These are phyloP conservation scores for Drosophila rubida DNA, from an alignment of 2,888 invertebrate species.

Conservation along the genomic window DNA sequence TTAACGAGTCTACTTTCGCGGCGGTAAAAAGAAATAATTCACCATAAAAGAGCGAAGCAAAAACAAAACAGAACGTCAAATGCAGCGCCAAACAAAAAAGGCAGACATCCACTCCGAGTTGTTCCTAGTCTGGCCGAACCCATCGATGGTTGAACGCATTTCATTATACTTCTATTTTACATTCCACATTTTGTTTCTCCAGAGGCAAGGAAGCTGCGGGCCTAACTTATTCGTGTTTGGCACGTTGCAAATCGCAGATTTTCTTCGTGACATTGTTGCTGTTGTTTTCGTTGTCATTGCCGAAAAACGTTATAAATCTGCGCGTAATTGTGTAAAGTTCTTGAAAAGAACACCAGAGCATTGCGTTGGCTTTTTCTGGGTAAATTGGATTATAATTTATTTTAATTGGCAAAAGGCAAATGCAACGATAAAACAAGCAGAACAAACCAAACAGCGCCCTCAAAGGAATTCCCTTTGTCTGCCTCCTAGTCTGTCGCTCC, in stretches of 20 bases:
- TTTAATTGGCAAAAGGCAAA: slow-evolving; percentile 73
- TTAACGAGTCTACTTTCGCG: slow-evolving; percentile 40
- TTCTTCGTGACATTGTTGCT: slow-evolving; percentile 7
- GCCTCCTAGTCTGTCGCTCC: neutral
- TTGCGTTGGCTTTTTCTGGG: slow-evolving; percentile 28
- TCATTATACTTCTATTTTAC: slow-evolving; percentile 54
- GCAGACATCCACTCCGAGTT: neutral
- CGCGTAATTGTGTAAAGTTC: slow-evolving; percentile 65
- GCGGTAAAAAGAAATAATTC: slow-evolving; percentile 11
- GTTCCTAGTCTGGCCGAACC: slow-evolving; percentile 29
- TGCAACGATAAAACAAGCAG: slow-evolving; percentile 38
- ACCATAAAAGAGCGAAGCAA: slow-evolving; percentile 6
- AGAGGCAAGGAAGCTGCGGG: slow-evolving; percentile 33
- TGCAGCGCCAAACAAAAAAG: slow-evolving; percentile 26
- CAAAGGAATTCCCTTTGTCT: slow-evolving; percentile 12
- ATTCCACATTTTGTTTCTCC: slow-evolving; percentile 53
- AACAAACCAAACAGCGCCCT: slow-evolving; percentile 13
- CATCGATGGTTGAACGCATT: slow-evolving; percentile 63
- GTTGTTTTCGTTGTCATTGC: slow-evolving; percentile 15
- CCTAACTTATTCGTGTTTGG: slow-evolving; percentile 20
- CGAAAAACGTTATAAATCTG: slow-evolving; percentile 66
- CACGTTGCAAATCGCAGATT: slow-evolving; percentile 15
- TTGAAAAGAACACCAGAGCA: slow-evolving; percentile 26
- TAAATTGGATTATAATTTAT: slow-evolving; percentile 79
- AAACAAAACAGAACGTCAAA: slow-evolving; percentile 30